Evolutionary conservation across 1,140 invertebrate genomes (phyloP).

Genomic region (Papilio polytes): DNA sequence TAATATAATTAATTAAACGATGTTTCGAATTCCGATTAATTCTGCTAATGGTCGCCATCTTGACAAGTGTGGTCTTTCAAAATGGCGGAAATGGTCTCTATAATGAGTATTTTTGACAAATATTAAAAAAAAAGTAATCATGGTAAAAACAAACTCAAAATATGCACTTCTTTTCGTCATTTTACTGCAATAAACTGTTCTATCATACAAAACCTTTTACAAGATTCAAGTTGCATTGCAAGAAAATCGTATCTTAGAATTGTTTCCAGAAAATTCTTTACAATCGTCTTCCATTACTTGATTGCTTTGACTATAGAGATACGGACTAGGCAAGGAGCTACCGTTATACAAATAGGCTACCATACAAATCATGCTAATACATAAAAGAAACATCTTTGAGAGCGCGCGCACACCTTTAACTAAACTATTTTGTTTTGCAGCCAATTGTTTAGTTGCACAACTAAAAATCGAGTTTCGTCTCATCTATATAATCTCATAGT

Average conservation of each 20-base stretch:
- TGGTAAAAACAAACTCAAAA: background rate
- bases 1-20: too few species aligned
- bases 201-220: background rate
- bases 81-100: too few species aligned
- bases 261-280: constrained; percentile 1
- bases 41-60: too few species aligned
- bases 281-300: constrained; percentile 15
- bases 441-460: too few species aligned
- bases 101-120: background rate
- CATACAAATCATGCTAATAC: background rate
- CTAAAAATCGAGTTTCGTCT: too few species aligned
- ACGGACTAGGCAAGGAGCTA: background rate
- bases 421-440: too few species aligned
- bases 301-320: background rate
- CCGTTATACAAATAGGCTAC: too few species aligned
- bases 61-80: too few species aligned
- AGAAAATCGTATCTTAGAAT: background rate
- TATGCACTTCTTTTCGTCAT: background rate
- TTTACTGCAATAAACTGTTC: background rate
- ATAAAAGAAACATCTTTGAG: background rate
- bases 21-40: too few species aligned
- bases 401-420: background rate
- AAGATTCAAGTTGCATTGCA: background rate
- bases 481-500: too few species aligned
- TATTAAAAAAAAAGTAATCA: background rate